phyloP scores from a whole-genome alignment of 1,140 invertebrate species.

The Anoplolepis gracilipes region DNA sequence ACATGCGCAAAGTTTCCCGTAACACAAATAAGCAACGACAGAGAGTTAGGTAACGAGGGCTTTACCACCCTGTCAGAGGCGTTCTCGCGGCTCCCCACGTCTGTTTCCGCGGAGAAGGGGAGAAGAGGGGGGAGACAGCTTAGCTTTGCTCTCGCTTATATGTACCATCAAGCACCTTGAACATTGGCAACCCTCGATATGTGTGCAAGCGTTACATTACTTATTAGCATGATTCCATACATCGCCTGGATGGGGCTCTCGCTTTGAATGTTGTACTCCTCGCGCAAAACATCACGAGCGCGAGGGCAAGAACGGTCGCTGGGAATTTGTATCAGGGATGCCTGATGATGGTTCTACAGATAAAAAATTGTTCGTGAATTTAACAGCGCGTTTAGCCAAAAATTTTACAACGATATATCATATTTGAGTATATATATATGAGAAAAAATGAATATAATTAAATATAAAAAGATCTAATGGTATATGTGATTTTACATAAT shows the following conservation, averaged over 20 bases:
- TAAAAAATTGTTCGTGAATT: not conserved
- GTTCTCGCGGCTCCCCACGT: slow-evolving; percentile 39
- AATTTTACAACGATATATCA: too few relatives aligned
- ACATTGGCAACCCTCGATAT: not conserved
- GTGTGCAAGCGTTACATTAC: slow-evolving; percentile 43
- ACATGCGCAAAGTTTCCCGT: slow-evolving; percentile 72
- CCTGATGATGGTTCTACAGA: too few relatives aligned
- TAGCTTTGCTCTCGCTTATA: not conserved
- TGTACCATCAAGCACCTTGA: not conserved
- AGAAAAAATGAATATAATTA: too few relatives aligned
- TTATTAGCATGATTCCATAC: slow-evolving; percentile 67
- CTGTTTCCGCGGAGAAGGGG: not conserved
- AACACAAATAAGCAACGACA: slow-evolving; percentile 73
- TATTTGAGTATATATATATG: too few relatives aligned
- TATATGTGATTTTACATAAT: too few relatives aligned
- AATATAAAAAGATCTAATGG: too few relatives aligned
- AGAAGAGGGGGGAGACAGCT: too few relatives aligned
- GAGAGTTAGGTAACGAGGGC: slow-evolving; percentile 71
- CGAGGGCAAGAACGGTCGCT: not conserved
- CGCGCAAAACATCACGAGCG: not conserved
- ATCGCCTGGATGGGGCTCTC: slow-evolving; percentile 19
- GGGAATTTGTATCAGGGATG: not conserved
- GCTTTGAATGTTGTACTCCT: slow-evolving; percentile 3
- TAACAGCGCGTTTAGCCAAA: not conserved
- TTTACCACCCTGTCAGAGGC: slow-evolving; percentile 66